phyloP scores from a whole-genome alignment of 37 sponge, comb jelly and placozoan genomes.

The Spongilla lacustris region DNA sequence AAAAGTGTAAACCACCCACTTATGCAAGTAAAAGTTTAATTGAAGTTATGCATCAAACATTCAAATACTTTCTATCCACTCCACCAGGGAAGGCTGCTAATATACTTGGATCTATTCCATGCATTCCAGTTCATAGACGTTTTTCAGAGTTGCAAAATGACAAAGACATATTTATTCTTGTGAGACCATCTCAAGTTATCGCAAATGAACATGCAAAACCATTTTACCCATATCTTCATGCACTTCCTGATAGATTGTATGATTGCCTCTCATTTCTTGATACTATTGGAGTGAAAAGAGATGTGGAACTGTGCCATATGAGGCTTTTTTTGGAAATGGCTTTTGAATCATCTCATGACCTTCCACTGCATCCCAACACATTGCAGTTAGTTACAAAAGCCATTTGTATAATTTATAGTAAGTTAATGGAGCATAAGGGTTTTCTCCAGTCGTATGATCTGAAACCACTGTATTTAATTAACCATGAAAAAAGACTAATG shows the following conservation, averaged over 20 bases:
- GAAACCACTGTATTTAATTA: not conserved
- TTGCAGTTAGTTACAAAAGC: not conserved
- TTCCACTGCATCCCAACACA: not conserved
- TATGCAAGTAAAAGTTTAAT: not conserved
- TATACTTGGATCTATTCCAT: not conserved
- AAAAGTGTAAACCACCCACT: not conserved
- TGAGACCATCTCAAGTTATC: slow-evolving; percentile 45
- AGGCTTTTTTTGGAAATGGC: not conserved
- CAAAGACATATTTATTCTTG: slow-evolving; percentile 19
- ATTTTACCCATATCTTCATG: not conserved
- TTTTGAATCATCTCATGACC: not conserved
- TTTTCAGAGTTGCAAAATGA: not conserved
- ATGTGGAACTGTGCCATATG: not conserved
- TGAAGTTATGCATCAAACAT: not conserved
- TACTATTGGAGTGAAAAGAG: not conserved
- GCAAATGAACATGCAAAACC: not conserved
- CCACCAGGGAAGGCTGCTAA: not conserved
- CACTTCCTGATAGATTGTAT: not conserved
- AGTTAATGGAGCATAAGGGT: not conserved
- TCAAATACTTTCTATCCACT: not conserved
- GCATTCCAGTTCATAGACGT: not conserved
- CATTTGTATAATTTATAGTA: not conserved
- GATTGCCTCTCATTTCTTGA: not conserved
- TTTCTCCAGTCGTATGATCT: not conserved
- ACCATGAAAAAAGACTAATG: not conserved